These are phyloP conservation scores for Montipora efflorescens DNA, from an alignment of 64 coral and sea anemone species.

Conservation along the genomic window DNA sequence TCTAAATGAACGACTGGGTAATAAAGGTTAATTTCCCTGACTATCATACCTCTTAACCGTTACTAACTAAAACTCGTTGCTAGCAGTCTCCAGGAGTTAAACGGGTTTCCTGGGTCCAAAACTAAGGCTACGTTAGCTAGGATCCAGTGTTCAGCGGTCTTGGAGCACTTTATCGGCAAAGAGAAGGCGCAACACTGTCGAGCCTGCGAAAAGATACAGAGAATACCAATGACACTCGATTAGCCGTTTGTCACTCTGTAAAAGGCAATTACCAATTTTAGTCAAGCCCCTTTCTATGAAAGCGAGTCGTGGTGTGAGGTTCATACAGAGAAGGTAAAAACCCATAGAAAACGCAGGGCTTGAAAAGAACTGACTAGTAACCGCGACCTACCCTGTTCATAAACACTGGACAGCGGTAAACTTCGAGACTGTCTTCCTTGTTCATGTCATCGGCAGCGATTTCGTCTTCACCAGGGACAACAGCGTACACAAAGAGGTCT, in stretches of 20 bases:
- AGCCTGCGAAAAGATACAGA: conserved; percentile 30
- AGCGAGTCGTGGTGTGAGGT: not conserved
- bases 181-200: conserved; percentile 64
- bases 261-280: not conserved
- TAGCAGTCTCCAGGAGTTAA: conserved; percentile 60
- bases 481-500: conserved; percentile 56
- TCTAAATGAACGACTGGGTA: not conserved
- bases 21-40: not conserved
- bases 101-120: conserved; percentile 64
- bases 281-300: not conserved
- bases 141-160: conserved; percentile 58
- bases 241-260: not conserved
- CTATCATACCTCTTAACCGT: not conserved
- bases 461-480: conserved; percentile 3
- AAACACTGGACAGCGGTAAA: conserved; percentile 78
- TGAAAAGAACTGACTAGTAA: too few species aligned
- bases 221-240: not conserved
- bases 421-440: conserved; percentile 4
- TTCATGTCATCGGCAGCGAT: not conserved
- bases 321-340: too few species aligned
- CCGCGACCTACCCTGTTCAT: conserved; percentile 55
- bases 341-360: too few species aligned
- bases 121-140: conserved; percentile 68
- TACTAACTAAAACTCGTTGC: conserved; percentile 13
- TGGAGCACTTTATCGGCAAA: conserved; percentile 55